Evolutionary conservation across 2,888 invertebrate species (phyloP).

Genomic region (Rhorus exstirpatorius): DNA sequence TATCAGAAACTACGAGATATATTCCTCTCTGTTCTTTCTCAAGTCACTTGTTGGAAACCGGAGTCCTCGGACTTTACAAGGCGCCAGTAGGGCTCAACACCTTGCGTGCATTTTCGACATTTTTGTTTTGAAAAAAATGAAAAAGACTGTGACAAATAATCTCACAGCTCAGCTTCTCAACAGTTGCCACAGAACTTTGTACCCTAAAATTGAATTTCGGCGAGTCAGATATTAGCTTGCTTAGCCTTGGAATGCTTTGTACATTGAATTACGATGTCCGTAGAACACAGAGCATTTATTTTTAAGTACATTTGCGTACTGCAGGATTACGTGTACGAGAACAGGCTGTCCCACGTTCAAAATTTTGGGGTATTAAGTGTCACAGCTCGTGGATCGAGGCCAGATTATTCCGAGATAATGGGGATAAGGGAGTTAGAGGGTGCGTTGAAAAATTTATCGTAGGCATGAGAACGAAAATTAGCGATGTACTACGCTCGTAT

Average conservation of each 20-base stretch:
- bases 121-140: too few species aligned
- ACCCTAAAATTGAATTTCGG: neutral
- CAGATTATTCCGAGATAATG: constrained; percentile 75
- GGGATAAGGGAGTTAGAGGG: constrained; percentile 40
- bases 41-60: too few species aligned
- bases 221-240: neutral
- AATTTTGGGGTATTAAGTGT: constrained; percentile 17
- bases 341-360: constrained; percentile 24
- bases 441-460: constrained; percentile 11
- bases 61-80: too few species aligned
- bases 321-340: neutral
- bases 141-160: too few species aligned
- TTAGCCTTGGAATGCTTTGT: neutral
- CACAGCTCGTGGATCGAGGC: neutral
- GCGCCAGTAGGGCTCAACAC: too few species aligned
- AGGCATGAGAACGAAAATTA: constrained; percentile 79
- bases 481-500: constrained; percentile 80
- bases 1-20: too few species aligned
- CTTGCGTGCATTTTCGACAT: too few species aligned
- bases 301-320: neutral
- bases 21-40: too few species aligned
- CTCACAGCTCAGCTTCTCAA: neutral
- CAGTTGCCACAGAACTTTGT: neutral
- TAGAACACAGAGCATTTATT: neutral
- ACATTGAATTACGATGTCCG: neutral